phyloP scores from a whole-genome alignment of 92 coral and sea anemone genomes.

The Blastomussa wellsi region DNA sequence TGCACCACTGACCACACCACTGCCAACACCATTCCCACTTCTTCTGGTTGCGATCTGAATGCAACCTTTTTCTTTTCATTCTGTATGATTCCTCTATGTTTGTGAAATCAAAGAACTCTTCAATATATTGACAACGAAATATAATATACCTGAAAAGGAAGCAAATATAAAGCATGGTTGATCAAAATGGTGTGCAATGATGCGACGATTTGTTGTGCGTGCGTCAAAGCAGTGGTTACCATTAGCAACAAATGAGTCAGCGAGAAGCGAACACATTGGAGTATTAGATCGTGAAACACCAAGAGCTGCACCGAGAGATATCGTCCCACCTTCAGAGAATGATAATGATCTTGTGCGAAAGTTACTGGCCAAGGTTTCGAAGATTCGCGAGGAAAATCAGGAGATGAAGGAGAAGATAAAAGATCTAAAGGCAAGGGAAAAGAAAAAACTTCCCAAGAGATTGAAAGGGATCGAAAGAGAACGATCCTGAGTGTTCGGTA shows the following conservation, averaged over 20 bases:
- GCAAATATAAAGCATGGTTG: background rate
- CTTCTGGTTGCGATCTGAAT: background rate
- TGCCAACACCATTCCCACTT: background rate
- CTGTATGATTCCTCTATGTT: background rate
- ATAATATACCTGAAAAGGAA: background rate
- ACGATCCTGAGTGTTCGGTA: slow-evolving; percentile 33
- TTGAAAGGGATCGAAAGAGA: background rate
- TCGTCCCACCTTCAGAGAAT: background rate
- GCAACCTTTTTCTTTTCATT: slow-evolving; percentile 15
- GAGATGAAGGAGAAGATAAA: slow-evolving; percentile 6
- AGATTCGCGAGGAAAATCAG: slow-evolving; percentile 19
- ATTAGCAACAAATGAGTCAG: slow-evolving; percentile 1
- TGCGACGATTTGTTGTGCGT: background rate
- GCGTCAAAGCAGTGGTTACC: background rate
- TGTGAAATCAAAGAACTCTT: background rate
- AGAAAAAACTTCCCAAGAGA: too few relatives aligned
- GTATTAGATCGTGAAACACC: slow-evolving; percentile 12
- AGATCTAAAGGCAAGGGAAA: background rate
- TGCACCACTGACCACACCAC: slow-evolving; percentile 26
- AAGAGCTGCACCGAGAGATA: slow-evolving; percentile 14
- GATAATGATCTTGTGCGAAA: slow-evolving; percentile 7
- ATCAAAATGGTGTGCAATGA: background rate
- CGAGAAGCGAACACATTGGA: background rate
- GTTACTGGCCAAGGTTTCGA: slow-evolving; percentile 18
- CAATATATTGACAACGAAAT: background rate